Percentiles rank a stretch among this genome's conserved stretches.
Evolutionary conservation across 2,888 invertebrate genomes (phyloP).

Genomic region (Acholoe squamosa): DNA sequence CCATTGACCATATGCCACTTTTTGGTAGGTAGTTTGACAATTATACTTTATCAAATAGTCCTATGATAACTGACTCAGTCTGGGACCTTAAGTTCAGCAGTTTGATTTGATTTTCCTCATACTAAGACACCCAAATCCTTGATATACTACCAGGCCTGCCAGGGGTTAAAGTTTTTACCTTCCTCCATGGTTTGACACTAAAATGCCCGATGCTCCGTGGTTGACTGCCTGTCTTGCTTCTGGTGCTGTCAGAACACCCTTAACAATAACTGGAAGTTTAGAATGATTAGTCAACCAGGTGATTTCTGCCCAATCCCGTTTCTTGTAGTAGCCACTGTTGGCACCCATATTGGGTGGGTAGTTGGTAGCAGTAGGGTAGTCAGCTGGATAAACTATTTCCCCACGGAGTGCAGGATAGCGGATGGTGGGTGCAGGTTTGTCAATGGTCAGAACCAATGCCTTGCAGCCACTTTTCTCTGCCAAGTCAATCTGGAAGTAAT

Average conservation of each 20-base stretch:
- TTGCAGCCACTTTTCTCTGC: background rate
- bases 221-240: background rate
- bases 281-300: background rate
- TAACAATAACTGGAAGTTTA: background rate
- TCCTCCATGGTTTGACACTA: constrained; percentile 41
- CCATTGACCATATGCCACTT: too few relatives aligned
- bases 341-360: constrained; percentile 15
- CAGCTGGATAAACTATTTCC: background rate
- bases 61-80: too few relatives aligned
- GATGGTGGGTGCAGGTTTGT: background rate
- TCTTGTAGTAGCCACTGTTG: constrained; percentile 34
- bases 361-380: background rate
- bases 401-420: background rate
- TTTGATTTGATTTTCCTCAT: too few relatives aligned
- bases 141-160: constrained; percentile 59
- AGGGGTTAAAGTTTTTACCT: background rate
- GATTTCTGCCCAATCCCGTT: background rate
- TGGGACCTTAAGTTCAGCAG: too few relatives aligned
- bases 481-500: background rate
- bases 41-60: too few relatives aligned
- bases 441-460: constrained; percentile 22
- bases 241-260: background rate
- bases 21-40: too few relatives aligned
- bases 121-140: too few relatives aligned
- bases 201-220: background rate